Base-by-base conservation (phyloP, 2,888 invertebrate species). In the Acronicta alni region DNA sequence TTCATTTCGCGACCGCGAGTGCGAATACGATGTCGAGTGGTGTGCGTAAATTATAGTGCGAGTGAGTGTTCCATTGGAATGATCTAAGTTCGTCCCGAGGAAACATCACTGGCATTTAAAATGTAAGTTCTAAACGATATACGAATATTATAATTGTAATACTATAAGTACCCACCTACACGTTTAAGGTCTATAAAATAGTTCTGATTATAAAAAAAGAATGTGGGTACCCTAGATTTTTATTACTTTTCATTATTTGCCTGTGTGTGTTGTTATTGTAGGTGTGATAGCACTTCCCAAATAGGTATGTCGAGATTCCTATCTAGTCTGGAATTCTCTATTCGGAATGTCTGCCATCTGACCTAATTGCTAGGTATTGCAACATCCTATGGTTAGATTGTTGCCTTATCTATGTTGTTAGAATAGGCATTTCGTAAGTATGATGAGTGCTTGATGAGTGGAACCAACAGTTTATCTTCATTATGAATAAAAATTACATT, bases 1-100 rank as follows among this genome's bases (percentile, higher is more conserved):
- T 71, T 63, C 76, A 59, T 59, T 49, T 63, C 78, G 77, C 72
- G 80, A 64, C 56, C 84, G 88, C 83, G 87, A 85, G 84, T 87
- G 86, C 77, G 81, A 83, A 81, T 86, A 87, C 90, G 90, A 90
- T 89, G 90, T 84, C 81, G 72, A 80, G 87, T 87, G 87, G 67
- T 75, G 80, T 80, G 79, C 79, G 79, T 71, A 75, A 79, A 80
- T 82, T 67, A 17, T 82, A 80, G 85, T 86, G 87, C 84, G 82
- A 77, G 85, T 89, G 88, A 84, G 83, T 83, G 84, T 67, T 79
- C 71, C 60, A 66, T 46, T 58, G 38, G 39, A 48, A 42, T 68
- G 80, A 80, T 82, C 56, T 69, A 67, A 69, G 66, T 76, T 77
- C 67, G 72, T 74, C 71, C 66, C 67, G 55, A 16, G 18, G 15